Base-by-base conservation (phyloP, 1,140 invertebrate species). In the Pseudomyrmex flavicornis region DNA sequence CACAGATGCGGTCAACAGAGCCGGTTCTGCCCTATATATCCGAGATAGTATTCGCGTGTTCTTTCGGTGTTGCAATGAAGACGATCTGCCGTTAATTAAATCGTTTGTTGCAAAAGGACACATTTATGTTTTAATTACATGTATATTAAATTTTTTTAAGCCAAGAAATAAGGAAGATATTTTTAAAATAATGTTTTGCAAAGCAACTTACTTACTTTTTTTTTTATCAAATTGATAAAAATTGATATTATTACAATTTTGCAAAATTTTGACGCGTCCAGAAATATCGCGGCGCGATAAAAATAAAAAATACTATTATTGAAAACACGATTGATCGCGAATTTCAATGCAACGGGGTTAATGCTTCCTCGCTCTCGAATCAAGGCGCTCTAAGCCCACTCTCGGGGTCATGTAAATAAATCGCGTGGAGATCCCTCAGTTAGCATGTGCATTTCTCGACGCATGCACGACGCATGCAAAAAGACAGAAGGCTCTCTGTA, bases 401-500 rank as follows among this genome's bases (percentile, higher is more conserved):
- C 76, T 13, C 48, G 66, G 74, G 83, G 73, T 88, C 88, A 83
- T 85, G 90, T 91, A 90, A 91, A 91, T 91, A 91, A 89, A 91
- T 90, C 85, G 68, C 77, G 68, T 46, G 69, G 63, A 77, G 63
- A 77, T 74, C 82, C 84, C 83, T 90, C 54, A 66, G 48, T 85
- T 69, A 75, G 85, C 68, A 77, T 79, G 77, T 54, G 73, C 61
- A 65, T 56, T 63, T 58, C n/a, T 54, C n/a, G n/a, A 48, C 68
- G 54, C 76, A 52, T 69, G 35, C 63, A 54, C 80, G 82, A 72
- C 65, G 68, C 17, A 17, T 56, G 44, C 46, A 79, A 82, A 88
- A 89, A 91, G 91, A 92, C 92, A 92, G 89, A 89, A 86, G 87
- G 77, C 72, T 80, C 90, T 90, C 88, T 91, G 90, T 17, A 17